phyloP scores from a whole-genome alignment of 2,888 invertebrate genomes.

The Ecliptopera silaceata region DNA sequence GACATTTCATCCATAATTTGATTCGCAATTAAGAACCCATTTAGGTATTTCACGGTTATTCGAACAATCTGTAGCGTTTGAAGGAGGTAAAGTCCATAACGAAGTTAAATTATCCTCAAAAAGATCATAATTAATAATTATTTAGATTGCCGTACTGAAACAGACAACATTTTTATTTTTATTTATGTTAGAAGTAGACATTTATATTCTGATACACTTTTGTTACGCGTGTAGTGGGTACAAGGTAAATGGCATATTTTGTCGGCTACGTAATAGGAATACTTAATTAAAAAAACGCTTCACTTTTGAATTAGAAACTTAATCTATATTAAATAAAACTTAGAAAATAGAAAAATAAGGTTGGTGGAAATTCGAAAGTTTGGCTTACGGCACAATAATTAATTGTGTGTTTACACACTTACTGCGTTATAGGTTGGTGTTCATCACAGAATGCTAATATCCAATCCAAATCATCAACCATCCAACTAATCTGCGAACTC shows the following conservation, averaged over 20 bases:
- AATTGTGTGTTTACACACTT: no score
- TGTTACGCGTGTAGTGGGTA: neutral
- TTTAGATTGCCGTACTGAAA: neutral
- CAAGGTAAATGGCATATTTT: neutral
- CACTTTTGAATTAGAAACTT: constrained; percentile 21
- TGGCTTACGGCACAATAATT: no score
- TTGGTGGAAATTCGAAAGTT: no score
- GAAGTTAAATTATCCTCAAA: constrained; percentile 60
- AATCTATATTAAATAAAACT: no score
- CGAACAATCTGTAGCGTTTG: constrained; percentile 55
- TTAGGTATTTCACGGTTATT: constrained; percentile 61
- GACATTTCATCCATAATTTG: constrained; percentile 49
- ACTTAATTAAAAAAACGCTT: constrained; percentile 1
- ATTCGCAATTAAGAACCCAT: constrained; percentile 61
- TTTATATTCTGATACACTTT: neutral
- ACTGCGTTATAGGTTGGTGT: no score
- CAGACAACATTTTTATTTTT: neutral
- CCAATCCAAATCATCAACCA: no score
- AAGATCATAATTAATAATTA: constrained; percentile 1
- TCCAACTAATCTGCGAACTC: no score
- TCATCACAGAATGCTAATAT: no score
- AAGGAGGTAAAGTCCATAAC: constrained; percentile 56
- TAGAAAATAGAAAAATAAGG: constrained; percentile 17
- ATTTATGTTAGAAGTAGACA: neutral
- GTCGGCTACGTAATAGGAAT: neutral